Evolutionary conservation across 1,140 invertebrate species (phyloP).

Genomic region (Drosophila auraria): DNA sequence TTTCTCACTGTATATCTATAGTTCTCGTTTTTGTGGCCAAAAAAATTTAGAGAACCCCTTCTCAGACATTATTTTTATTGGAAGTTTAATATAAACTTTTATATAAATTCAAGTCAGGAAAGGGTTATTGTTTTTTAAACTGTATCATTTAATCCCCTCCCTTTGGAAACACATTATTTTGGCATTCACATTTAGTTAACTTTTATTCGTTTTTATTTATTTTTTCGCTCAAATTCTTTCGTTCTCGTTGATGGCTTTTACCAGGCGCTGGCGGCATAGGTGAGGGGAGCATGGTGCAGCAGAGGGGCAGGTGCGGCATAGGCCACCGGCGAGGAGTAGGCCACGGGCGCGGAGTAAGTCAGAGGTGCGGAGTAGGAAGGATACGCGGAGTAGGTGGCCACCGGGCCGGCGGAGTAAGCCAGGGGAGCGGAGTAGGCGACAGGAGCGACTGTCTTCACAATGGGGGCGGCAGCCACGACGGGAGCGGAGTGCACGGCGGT

Average conservation of each 20-base stretch:
- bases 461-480: conserved; percentile 42
- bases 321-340: conserved; percentile 43
- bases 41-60: too few species aligned
- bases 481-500: conserved; percentile 65
- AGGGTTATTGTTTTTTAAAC: not conserved
- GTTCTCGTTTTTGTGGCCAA: not conserved
- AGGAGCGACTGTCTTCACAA: conserved; percentile 40
- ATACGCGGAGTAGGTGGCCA: conserved; percentile 31
- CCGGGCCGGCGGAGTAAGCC: conserved; percentile 43
- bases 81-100: not conserved
- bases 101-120: not conserved
- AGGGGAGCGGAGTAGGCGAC: conserved; percentile 47
- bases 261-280: conserved; percentile 70
- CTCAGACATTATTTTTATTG: too few species aligned
- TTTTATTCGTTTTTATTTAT: conserved; percentile 23
- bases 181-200: conserved; percentile 39
- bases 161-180: conserved; percentile 14
- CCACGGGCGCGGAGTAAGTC: conserved; percentile 48
- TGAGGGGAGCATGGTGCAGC: conserved; percentile 60
- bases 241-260: conserved; percentile 56
- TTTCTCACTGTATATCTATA: not conserved
- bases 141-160: conserved; percentile 4
- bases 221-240: conserved; percentile 62
- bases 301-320: conserved; percentile 46
- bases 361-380: conserved; percentile 46